A percentile compares a stretch with the other conserved stretches of the same genome.
phyloP scores from a whole-genome alignment of 2,113 vertebrate species.

The Australoheros scitulus region DNA sequence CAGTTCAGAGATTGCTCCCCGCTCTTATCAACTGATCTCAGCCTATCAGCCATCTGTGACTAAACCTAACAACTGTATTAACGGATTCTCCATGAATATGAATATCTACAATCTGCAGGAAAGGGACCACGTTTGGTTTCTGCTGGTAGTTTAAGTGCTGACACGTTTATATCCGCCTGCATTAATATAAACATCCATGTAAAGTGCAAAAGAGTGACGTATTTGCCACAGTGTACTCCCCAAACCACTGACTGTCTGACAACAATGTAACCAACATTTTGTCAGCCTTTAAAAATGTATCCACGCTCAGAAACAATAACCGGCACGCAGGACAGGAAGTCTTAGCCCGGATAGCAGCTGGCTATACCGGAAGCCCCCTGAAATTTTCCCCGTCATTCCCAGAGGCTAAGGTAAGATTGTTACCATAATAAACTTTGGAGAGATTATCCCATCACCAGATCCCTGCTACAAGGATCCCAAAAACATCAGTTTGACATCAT shows the following conservation, averaged over 20 bases:
- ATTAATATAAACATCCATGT: background rate
- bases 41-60: background rate
- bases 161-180: background rate
- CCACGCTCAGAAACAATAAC: background rate
- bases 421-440: too few relatives aligned
- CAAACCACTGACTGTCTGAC: background rate
- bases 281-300: background rate
- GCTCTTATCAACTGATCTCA: slow-evolving; percentile 41
- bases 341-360: background rate
- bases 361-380: background rate
- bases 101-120: background rate
- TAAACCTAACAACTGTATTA: accelerated
- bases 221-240: background rate
- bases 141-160: background rate
- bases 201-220: background rate
- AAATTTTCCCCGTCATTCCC: background rate
- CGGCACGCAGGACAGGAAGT: background rate
- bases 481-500: background rate
- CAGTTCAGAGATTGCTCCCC: slow-evolving; percentile 29
- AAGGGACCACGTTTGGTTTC: accelerated
- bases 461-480: background rate
- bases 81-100: background rate
- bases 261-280: background rate
- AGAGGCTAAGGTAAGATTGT: background rate
- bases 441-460: too few relatives aligned